phyloP scores from a whole-genome alignment of 1,140 invertebrate species.

The Carcinoscorpius rotundicauda region DNA sequence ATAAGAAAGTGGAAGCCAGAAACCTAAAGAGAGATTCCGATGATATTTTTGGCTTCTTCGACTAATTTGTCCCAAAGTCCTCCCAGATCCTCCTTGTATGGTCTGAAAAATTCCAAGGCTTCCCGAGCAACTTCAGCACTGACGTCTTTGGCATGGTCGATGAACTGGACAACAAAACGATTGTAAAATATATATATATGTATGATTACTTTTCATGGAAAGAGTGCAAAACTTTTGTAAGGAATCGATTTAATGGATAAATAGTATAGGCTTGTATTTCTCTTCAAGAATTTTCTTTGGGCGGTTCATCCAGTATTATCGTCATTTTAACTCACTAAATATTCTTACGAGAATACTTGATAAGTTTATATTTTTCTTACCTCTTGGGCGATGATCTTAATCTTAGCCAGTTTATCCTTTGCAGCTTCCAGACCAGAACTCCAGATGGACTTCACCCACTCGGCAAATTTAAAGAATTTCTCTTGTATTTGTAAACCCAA shows the following conservation, averaged over 20 bases:
- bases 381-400: constrained; percentile 16
- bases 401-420: constrained; percentile 13
- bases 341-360: too few relatives aligned
- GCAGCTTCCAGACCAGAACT: constrained; percentile 12
- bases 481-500: constrained; percentile 14
- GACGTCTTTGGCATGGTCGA: constrained; percentile 16
- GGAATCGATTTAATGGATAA: too few relatives aligned
- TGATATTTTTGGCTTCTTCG: constrained; percentile 10
- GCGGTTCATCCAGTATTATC: too few relatives aligned
- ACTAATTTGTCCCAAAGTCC: constrained; percentile 11
- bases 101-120: constrained; percentile 15
- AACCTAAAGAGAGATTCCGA: neutral
- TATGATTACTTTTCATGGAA: too few relatives aligned
- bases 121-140: constrained; percentile 16
- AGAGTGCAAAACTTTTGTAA: too few relatives aligned
- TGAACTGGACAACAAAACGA: constrained; percentile 8
- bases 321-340: too few relatives aligned
- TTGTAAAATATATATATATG: neutral
- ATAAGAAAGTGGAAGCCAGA: too few relatives aligned
- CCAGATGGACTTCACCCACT: constrained; percentile 12
- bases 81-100: constrained; percentile 20
- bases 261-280: too few relatives aligned
- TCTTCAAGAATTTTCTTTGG: too few relatives aligned
- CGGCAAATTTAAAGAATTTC: constrained; percentile 17
- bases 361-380: neutral